Evolutionary conservation across 2,797 vertebrate genomes (phyloP).

Genomic region (Onychomys leucogaster): DNA sequence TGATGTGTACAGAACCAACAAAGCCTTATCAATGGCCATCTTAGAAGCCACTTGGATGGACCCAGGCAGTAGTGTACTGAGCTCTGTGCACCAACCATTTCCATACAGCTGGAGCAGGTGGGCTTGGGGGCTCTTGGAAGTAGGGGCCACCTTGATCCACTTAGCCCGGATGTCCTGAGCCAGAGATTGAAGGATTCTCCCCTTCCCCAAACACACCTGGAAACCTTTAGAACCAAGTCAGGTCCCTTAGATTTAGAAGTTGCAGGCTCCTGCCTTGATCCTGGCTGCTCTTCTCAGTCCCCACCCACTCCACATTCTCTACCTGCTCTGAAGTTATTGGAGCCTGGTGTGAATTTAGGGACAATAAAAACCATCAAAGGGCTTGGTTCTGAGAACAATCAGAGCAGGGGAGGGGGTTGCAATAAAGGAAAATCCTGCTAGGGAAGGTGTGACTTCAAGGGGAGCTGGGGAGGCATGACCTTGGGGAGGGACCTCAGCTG

Average conservation of each 20-base stretch:
- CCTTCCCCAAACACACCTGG: conserved; percentile 29
- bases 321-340: conserved; percentile 79
- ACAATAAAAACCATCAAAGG: conserved; percentile 83
- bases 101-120: neutral
- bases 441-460: conserved; percentile 75
- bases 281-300: neutral
- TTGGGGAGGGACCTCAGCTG: neutral
- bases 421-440: conserved; percentile 75
- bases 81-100: fast-evolving
- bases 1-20: neutral
- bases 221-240: conserved; percentile 63
- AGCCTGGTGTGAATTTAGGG: conserved; percentile 81
- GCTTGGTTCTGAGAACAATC: conserved; percentile 71
- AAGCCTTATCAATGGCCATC: neutral
- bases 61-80: neutral
- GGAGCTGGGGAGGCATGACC: neutral
- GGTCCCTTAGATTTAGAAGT: conserved; percentile 46
- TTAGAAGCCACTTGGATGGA: neutral
- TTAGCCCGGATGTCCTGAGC: conserved; percentile 31
- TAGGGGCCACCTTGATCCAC: conserved; percentile 51
- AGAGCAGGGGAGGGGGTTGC: conserved; percentile 2
- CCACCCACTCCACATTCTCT: conserved; percentile 38
- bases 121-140: neutral
- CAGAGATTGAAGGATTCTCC: neutral
- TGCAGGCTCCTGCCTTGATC: conserved; percentile 70